Evolutionary conservation across 2,888 invertebrate species (phyloP).

Genomic region (Dioctria rufipes): DNA sequence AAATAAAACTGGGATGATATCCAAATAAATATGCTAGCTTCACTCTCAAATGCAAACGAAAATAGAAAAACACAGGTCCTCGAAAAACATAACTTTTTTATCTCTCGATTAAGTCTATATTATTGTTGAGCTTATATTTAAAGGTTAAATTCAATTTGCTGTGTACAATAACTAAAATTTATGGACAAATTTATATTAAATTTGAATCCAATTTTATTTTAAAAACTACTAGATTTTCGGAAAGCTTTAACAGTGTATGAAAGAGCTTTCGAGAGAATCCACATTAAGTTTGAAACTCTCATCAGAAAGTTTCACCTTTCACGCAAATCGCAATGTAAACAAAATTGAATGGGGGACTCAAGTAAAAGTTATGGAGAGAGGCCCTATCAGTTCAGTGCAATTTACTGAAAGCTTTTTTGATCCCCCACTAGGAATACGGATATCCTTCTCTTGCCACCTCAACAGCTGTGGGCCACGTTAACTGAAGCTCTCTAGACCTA

Average conservation of each 20-base stretch:
- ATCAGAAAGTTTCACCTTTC: not conserved
- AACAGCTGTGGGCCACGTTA: conserved; percentile 17
- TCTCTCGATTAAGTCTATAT: no score
- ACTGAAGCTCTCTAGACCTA: conserved; percentile 35
- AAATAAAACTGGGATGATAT: no score
- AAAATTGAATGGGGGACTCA: not conserved
- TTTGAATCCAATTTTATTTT: no score
- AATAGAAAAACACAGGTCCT: no score
- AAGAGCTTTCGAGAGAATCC: not conserved
- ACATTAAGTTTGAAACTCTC: not conserved
- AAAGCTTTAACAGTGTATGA: not conserved
- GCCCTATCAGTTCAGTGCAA: conserved; percentile 36
- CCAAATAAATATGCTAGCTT: no score
- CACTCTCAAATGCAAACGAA: no score
- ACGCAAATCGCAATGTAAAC: conserved; percentile 29
- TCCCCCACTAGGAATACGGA: conserved; percentile 24
- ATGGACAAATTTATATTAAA: no score
- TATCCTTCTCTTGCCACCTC: conserved; percentile 28
- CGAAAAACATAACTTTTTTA: no score
- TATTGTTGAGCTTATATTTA: no score
- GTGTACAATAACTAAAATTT: no score
- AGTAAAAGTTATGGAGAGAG: conserved; percentile 9
- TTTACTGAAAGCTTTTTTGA: conserved; percentile 35
- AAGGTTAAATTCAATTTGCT: no score
- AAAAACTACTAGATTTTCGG: no score